Evolutionary conservation across 1,140 invertebrate species (phyloP).

Genomic region (Dinoponera quadriceps): DNA sequence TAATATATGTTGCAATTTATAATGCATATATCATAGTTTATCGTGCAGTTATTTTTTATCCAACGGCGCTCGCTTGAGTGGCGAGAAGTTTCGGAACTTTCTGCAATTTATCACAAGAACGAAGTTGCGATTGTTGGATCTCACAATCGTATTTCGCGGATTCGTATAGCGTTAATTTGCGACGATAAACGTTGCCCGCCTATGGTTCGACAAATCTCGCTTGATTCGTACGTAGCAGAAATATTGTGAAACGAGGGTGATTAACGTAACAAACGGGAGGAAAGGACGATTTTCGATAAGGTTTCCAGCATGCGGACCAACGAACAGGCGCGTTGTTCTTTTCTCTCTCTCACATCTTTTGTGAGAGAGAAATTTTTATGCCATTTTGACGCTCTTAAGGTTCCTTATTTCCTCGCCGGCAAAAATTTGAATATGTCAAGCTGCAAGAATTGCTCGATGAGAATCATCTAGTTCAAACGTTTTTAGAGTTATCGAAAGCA

Average conservation of each 20-base stretch:
- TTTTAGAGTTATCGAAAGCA: no score
- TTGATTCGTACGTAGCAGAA: neutral
- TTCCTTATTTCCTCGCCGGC: no score
- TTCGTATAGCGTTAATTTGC: neutral
- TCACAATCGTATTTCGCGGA: neutral
- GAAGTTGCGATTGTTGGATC: neutral
- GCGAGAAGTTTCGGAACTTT: neutral
- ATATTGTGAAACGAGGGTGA: neutral
- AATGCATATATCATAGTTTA: constrained; percentile 27
- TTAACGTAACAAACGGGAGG: no score
- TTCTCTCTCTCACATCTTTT: no score
- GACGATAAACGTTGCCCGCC: neutral
- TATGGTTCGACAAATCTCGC: neutral
- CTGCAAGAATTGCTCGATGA: no score
- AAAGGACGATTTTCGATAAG: neutral
- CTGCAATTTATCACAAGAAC: neutral
- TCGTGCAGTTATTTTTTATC: constrained; percentile 7
- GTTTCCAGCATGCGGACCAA: neutral
- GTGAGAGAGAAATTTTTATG: no score
- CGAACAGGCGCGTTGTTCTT: neutral
- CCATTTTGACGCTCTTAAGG: no score
- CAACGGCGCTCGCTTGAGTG: neutral
- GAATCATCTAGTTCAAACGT: no score
- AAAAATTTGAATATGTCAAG: no score
- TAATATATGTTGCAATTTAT: constrained; percentile 28